Evolutionary conservation across 2,113 vertebrate species (phyloP).

Genomic region (Anhinga anhinga): DNA sequence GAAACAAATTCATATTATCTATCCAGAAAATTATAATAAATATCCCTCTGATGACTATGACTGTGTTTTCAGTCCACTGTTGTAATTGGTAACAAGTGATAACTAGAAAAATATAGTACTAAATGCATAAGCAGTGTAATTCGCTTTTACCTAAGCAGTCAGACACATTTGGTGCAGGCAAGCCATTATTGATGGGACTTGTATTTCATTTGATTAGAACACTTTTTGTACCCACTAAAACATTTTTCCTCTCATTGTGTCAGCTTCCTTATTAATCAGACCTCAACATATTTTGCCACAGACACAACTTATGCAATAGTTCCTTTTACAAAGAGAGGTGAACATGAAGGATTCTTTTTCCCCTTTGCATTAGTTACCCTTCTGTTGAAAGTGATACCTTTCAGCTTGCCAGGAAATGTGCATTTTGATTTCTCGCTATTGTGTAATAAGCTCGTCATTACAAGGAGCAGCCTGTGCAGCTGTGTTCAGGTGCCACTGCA

Average conservation of each 20-base stretch:
- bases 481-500: slow-evolving; percentile 25
- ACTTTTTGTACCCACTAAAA: background rate
- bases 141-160: background rate
- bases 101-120: background rate
- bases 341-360: background rate
- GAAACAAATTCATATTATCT: background rate
- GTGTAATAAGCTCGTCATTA: slow-evolving; percentile 7
- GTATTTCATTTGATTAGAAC: background rate
- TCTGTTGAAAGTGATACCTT: slow-evolving; percentile 40
- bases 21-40: background rate
- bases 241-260: background rate
- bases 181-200: background rate
- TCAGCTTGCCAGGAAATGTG: slow-evolving; percentile 55
- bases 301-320: background rate
- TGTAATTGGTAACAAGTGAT: background rate
- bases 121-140: background rate
- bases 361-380: background rate
- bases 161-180: background rate
- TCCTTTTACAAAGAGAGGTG: background rate
- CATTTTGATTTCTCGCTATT: slow-evolving; percentile 21
- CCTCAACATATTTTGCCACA: background rate
- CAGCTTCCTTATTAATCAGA: background rate
- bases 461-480: slow-evolving; percentile 41
- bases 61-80: background rate
- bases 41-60: background rate